These are phyloP conservation scores for Alitta virens DNA, from an alignment of 2,888 invertebrate species.

Conservation along the genomic window DNA sequence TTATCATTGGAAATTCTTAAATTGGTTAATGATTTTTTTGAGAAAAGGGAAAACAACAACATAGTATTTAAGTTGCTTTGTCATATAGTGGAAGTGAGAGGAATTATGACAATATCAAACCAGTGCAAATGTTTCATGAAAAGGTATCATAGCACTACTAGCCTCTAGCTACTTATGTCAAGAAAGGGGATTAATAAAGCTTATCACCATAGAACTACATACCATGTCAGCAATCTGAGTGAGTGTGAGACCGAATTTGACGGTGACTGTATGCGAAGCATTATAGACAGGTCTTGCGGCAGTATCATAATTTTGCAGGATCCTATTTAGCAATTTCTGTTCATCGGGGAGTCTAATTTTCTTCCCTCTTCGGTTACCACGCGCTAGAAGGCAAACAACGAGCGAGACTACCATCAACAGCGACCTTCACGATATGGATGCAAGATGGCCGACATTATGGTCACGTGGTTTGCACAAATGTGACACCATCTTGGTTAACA, in stretches of 20 bases:
- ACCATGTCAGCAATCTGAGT: slow-evolving; percentile 56
- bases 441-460: not conserved
- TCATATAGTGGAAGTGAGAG: too few relatives aligned
- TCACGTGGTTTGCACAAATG: not conserved
- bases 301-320: slow-evolving; percentile 50
- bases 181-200: too few relatives aligned
- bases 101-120: too few relatives aligned
- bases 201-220: too few relatives aligned
- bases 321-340: slow-evolving; percentile 44
- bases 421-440: not conserved
- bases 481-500: too few relatives aligned
- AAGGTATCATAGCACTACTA: too few relatives aligned
- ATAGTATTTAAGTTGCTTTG: too few relatives aligned
- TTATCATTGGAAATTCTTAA: too few relatives aligned
- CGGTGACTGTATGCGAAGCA: slow-evolving; percentile 49
- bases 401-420: not conserved
- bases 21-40: too few relatives aligned
- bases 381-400: not conserved
- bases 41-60: not conserved
- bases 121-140: too few relatives aligned
- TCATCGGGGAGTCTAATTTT: slow-evolving; percentile 45
- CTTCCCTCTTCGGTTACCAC: too few relatives aligned
- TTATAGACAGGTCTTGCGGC: slow-evolving; percentile 54
- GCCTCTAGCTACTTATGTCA: too few relatives aligned
- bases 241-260: slow-evolving; percentile 54